Evolutionary conservation across 2,888 invertebrate species (phyloP).

Genomic region (Cephonodes hylas): DNA sequence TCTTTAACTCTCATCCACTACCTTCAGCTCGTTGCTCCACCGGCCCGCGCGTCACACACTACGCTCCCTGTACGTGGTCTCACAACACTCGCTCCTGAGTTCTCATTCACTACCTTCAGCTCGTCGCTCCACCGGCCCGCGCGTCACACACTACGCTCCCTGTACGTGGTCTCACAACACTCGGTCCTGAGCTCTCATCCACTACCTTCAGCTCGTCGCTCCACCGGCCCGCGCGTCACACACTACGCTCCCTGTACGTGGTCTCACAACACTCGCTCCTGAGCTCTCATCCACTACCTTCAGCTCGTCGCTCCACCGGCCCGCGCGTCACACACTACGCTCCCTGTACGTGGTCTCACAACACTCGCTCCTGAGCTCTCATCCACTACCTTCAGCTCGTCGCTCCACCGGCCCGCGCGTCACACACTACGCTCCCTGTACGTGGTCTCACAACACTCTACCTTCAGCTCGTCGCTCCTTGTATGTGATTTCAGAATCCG

Average conservation of each 20-base stretch:
- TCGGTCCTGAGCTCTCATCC: not conserved
- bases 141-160: not conserved
- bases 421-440: not conserved
- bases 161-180: not conserved
- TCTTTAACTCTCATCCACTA: not conserved
- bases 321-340: not conserved
- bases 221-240: not conserved
- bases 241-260: too few relatives aligned
- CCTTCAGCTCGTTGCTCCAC: not conserved
- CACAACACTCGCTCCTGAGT: not conserved
- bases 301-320: not conserved
- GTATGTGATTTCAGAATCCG: not conserved
- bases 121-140: not conserved
- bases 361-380: not conserved
- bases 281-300: slow-evolving; percentile 3
- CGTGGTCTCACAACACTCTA: not conserved
- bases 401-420: not conserved
- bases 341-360: not conserved
- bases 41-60: not conserved
- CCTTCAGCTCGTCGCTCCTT: too few relatives aligned
- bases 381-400: not conserved
- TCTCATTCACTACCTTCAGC: not conserved
- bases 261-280: not conserved
- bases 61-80: not conserved
- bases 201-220: not conserved